Evolutionary conservation across 92 coral and sea anemone genomes (phyloP), one percentile per base, ranked within the genome.

Genomic region (Ricordea florida): DNA sequence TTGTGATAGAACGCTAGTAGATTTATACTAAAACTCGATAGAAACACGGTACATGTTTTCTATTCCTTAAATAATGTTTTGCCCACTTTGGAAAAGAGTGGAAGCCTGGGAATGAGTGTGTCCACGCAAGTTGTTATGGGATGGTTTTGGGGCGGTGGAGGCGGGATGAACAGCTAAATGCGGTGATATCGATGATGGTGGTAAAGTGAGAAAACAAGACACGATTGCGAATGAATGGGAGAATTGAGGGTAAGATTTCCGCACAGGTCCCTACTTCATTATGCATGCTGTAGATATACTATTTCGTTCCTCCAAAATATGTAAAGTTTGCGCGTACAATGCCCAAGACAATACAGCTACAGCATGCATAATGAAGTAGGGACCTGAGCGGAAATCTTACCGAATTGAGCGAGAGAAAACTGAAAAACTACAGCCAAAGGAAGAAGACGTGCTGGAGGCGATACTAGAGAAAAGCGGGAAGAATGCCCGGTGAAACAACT

Each of bases 401-500:
- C 28, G 2, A 74, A 59, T 21, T 17, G 35, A 44, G 44, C 42
- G 61, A 74, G 36, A 43, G 5, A 58, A 74, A 28, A 3, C 35
- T 31, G 41, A 43, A 72, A 48, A 5, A 16, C 59, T 61, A 21
- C 45, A 62, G 32, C 48, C 62, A 35, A 75, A 25, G 37, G 46
- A 50, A 62, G 52, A 62, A 47, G 74, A 75, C 28, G 53, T 62
- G 1, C 52, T 73, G 16, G 72, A 73, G 29, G 62, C 53, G 18
- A 62, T 44, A 61, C 46, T 48, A 42, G 57, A 31, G 34, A 51
- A 64, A 41, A 10, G 37, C 47, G 51, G 40, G 84, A 78, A 40
- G 68, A 78, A 44, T 66, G 77, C 50, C 41, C 78, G 35, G 78
- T 78, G 63, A 78, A 78, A 51, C 82, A 76, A 38, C 44, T 76